Base-by-base conservation (phyloP, 2,797 vertebrate genomes). In the Petrocephalus schoutedeni region DNA sequence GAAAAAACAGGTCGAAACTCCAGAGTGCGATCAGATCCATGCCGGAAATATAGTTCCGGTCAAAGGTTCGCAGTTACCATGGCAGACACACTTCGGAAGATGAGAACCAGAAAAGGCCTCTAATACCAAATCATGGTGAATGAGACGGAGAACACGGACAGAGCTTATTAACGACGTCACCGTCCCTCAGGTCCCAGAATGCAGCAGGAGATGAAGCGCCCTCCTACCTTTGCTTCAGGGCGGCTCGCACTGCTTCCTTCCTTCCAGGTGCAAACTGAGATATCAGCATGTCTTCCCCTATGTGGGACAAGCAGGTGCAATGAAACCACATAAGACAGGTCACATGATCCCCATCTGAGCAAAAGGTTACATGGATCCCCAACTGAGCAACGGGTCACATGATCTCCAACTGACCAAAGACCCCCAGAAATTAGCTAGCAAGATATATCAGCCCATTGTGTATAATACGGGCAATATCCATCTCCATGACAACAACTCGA, bases 261-360 rank as follows among this genome's bases (percentile, higher is more conserved):
- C 96, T 94, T 23, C 97, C 97, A 23, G 91, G 4, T 0, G 93
- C 83, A 77, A 96, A 98, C 0, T 93, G 96, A 28, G 96, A 98
- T 89, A 98, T 97, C 88, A 96, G 91, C 28, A 98, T 92, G 58
- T 98, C 96, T 56, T 91, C 92, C 92, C 91, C 95, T 96, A 87
- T 3, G 87, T 89, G 91, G 32, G 89, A 90, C 45, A 90, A 14
- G 56, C 87, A 45, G 58, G 9, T 74, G 19, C 0, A 8, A 85
- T 49, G 19, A 23, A 86, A 51, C 57, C 80, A 83, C 45, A 83
- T 2, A 10, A 64, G 8, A 83, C 49, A 83, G n/a, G 49, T 54
- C 21, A 83, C 19, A 83, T 53, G 49, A 53, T 83, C 16, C 23
- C 77, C 19, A 77, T 12, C 49, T 54, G 8, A 83, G 41, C 41